Percentiles rank a stretch among this genome's conserved stretches.
Conservation (phyloP, 2,113 vertebrate species). For the Dicerorhinus sumatrensis region DNA sequence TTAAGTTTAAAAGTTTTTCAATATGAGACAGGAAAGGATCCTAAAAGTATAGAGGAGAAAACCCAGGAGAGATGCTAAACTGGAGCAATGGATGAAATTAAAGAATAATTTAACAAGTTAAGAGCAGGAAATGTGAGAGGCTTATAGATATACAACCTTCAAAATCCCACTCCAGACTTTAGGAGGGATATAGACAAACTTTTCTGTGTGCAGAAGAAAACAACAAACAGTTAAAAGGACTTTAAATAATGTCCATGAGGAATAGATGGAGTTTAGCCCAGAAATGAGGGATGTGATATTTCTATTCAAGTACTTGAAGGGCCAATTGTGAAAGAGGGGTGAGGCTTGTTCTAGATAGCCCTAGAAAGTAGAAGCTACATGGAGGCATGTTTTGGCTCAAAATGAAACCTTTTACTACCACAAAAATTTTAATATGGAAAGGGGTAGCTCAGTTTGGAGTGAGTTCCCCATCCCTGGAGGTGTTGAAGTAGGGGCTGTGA, state of each 20-base stretch:
- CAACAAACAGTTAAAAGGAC: not conserved
- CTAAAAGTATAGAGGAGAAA: not conserved
- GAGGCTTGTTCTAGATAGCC: not conserved
- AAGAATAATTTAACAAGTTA: not conserved
- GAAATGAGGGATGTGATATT: not conserved
- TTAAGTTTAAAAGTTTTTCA: not conserved
- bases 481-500: not conserved
- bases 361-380: not conserved
- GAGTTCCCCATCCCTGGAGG: not conserved
- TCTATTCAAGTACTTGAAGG: not conserved
- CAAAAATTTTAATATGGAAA: not conserved
- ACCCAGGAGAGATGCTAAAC: not conserved
- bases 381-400: not conserved
- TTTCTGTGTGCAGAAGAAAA: not conserved
- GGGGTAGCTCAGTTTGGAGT: not conserved
- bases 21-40: not conserved
- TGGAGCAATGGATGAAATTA: not conserved
- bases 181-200: not conserved
- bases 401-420: not conserved
- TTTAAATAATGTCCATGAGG: not conserved
- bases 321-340: not conserved
- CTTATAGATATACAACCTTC: not conserved
- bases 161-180: not conserved
- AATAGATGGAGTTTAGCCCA: not conserved
- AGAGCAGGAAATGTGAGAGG: not conserved